Conservation (phyloP, 2,797 vertebrate species). For the Danio jaintianensis region DNA sequence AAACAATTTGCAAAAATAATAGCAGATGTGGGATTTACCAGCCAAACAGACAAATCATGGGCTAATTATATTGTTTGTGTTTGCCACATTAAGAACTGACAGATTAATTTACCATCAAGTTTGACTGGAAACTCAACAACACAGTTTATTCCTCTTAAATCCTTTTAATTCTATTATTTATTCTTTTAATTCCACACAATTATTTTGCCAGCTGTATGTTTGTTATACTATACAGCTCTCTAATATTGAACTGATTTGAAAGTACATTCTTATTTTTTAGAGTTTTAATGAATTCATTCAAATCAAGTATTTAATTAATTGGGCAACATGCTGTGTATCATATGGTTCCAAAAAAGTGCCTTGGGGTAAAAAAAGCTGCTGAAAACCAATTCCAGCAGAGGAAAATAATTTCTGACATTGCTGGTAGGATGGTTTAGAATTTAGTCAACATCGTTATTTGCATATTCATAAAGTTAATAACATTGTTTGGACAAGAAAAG, state of each 20-base stretch:
- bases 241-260: not conserved
- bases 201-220: not conserved
- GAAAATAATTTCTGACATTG: not conserved
- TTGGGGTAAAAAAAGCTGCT: not conserved
- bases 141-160: not conserved
- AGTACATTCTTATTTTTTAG: not conserved
- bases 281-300: not conserved
- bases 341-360: not conserved
- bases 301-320: not conserved
- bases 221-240: not conserved
- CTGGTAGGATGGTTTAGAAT: not conserved
- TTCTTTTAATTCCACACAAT: not conserved
- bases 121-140: not conserved
- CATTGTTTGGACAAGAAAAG: not conserved
- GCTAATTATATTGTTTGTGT: slow-evolving; percentile 7
- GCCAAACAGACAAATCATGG: not conserved
- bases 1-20: not conserved
- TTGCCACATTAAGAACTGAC: not conserved
- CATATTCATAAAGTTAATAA: not conserved
- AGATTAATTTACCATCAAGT: not conserved
- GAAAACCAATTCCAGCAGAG: not conserved
- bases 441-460: not conserved
- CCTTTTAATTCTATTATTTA: not conserved
- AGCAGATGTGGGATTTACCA: slow-evolving; percentile 4
- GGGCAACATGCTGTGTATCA: not conserved